These are phyloP conservation scores for Micropoecilia bifurca DNA, from an alignment of 2,797 vertebrate species.

Conservation along the genomic window DNA sequence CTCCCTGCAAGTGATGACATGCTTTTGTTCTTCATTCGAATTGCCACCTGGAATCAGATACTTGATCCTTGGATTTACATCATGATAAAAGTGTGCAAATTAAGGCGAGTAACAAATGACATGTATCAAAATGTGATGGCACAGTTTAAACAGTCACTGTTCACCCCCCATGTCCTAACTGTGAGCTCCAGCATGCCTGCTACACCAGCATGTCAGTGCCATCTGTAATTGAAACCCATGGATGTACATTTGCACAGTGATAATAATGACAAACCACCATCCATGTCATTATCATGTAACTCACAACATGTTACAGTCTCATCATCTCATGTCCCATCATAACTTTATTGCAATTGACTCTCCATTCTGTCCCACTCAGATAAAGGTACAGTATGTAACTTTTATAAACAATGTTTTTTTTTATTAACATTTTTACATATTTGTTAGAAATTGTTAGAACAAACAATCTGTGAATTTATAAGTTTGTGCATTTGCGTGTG, in stretches of 20 bases:
- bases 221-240: constrained; percentile 13
- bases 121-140: background rate
- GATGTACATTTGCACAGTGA: constrained; percentile 11
- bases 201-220: constrained; percentile 6
- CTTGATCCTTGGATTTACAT: constrained; percentile 97
- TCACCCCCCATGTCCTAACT: constrained; percentile 13
- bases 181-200: constrained; percentile 11
- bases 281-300: constrained; percentile 10
- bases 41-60: constrained; percentile 95
- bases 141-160: constrained; percentile 3
- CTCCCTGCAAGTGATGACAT: constrained; percentile 8
- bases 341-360: constrained; percentile 3
- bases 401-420: too few species aligned
- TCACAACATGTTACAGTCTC: constrained; percentile 16
- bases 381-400: background rate
- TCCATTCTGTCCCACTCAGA: constrained; percentile 14
- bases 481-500: too few species aligned
- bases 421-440: too few species aligned
- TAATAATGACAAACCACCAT: constrained; percentile 9
- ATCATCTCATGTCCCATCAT: constrained; percentile 1
- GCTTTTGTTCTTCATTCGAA: constrained; percentile 87
- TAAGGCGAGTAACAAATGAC: constrained; percentile 79
- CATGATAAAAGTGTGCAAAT: constrained; percentile 74
- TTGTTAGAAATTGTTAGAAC: too few species aligned
- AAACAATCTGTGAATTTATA: too few species aligned